Evolutionary conservation across 2,888 invertebrate genomes (phyloP), one percentile per base, ranked within the genome.

Genomic region (Bombyx huttoni): DNA sequence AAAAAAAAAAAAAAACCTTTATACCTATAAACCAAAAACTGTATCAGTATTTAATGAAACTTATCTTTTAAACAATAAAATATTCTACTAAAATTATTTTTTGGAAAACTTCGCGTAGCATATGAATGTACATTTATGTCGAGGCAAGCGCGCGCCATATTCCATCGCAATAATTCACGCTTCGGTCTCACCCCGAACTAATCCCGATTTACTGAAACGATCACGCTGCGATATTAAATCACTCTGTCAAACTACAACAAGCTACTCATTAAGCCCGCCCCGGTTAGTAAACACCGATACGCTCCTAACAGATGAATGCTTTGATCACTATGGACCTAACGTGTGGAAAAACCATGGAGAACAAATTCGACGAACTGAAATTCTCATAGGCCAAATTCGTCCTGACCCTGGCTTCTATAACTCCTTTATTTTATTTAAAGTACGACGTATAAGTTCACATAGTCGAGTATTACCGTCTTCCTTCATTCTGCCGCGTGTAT

Each of bases 161-260:
- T 71, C 69, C 52, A 40, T 67, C 68, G 72, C 75, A 75, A 81
- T 81, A 80, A 81, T 70, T 82, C 76, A 80, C 75, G 74, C 65
- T 74, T 78, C 71, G 69, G 69, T 66, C 73, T 70, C 73, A 67
- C 68, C 73, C 77, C 71, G 65, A 72, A 75, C 77, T 80, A 81
- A 83, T 81, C 78, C 79, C 78, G 81, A 79, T 79, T 79, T 79
- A 81, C 73, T 80, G 80, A 77, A 83, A 79, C 83, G 78, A 83
- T 79, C 78, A 73, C 69, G 75, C 64, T 58, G 59, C 76, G 73
- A 78, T 80, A 82, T 79, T 85, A 84, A 83, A 85, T 86, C 83
- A 84, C 79, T 78, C 75, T 80, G 84, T 86, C 82, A 83, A 78
- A 81, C 78, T 82, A 79, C 79, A 80, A 79, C 83, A 75, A 78